Base-by-base conservation (phyloP, 2,888 invertebrate species). In the Agrochola litura region DNA sequence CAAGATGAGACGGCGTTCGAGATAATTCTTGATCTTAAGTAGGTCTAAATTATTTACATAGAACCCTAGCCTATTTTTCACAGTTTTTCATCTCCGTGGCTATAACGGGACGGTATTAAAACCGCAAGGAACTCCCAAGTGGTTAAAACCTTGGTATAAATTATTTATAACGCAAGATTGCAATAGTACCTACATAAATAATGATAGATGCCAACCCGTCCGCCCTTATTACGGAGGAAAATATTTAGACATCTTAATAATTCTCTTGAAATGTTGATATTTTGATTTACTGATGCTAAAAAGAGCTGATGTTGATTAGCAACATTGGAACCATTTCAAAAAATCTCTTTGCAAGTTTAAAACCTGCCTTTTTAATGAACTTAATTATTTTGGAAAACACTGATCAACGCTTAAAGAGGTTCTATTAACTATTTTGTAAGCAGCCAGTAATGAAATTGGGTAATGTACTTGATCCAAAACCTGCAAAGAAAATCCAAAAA, bases 151-250 rank as follows among this genome's bases (percentile, higher is more conserved):
- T 56, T 12, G 9, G 22, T 30, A 46, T 83, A 70, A 54, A 77
- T 85, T 30, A 85, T 83, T 16, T 73, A 85, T 43, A 37, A 25
- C 54, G 25, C 8, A 77, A 85, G 77, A 83, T 83, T 83, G 83
- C 63, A 73, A 63, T 58, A 46, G 52, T 83, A 77, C 73, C 3
- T 37, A 37, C 30, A 82, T 83, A 73, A 83, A 73, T 83, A 82
- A 83, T 83, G 70, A 64, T 82, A 71, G 72, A 85, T 56, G 49
- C 25, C 76, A 81, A 85, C 73, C 73, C 77, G 66, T 64, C 77
- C 25, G 22, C n/a, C 37, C 73, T 63, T 69, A 71, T 71, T 71
- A 84, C 30, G 25, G 61, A 19, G 30, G 81, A 75, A 77, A 77
- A 73, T 73, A 82, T 81, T 58, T 58, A 69, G 68, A 61, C 22